Percentiles rank a stretch among this genome's conserved stretches.
Evolutionary conservation across 2,113 vertebrate species (phyloP).

Genomic region (Nothoprocta pentlandii): DNA sequence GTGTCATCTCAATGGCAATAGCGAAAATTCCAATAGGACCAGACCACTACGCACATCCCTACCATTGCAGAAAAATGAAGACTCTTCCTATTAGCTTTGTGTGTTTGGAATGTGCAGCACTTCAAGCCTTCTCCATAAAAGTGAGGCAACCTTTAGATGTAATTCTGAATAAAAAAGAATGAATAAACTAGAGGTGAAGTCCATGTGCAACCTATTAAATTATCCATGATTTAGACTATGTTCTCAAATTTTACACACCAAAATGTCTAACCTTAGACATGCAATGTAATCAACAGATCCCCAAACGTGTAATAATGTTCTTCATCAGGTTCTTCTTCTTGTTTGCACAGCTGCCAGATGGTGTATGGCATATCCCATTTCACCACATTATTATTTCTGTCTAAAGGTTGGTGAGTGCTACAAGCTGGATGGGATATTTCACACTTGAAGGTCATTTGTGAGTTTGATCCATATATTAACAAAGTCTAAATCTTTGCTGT

Average conservation of each 20-base stretch:
- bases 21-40: neutral
- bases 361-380: slow-evolving; percentile 72
- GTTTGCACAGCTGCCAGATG: slow-evolving; percentile 82
- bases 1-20: neutral
- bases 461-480: slow-evolving; percentile 36
- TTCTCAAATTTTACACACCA: slow-evolving; percentile 66
- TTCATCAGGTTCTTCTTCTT: slow-evolving; percentile 71
- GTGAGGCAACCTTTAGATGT: neutral
- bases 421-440: slow-evolving; percentile 59
- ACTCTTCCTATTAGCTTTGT: slow-evolving; percentile 14
- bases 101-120: slow-evolving; percentile 36
- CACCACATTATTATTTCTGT: slow-evolving; percentile 69
- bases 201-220: slow-evolving; percentile 69
- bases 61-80: neutral
- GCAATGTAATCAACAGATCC: slow-evolving; percentile 73
- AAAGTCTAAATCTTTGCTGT: slow-evolving; percentile 28
- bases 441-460: slow-evolving; percentile 36
- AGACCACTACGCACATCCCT: neutral
- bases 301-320: slow-evolving; percentile 67
- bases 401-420: slow-evolving; percentile 68
- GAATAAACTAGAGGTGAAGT: slow-evolving; percentile 49
- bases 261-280: slow-evolving; percentile 69
- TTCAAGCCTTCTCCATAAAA: slow-evolving; percentile 38
- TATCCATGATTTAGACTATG: slow-evolving; percentile 30
- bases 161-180: slow-evolving; percentile 48